Base-by-base conservation (phyloP, 2,888 invertebrate genomes). In the Seira ritae region DNA sequence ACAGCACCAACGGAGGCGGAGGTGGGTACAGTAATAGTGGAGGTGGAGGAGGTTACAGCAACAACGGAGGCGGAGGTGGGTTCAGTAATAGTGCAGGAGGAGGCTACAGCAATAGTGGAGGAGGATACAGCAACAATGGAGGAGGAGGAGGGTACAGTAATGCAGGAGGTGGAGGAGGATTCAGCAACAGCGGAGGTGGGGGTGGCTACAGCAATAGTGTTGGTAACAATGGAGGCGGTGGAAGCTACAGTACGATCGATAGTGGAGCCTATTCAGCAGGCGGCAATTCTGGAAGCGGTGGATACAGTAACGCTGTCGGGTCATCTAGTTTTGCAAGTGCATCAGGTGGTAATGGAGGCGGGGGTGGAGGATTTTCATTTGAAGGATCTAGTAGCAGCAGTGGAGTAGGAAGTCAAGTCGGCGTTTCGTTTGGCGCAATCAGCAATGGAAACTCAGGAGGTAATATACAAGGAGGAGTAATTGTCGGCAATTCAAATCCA, bases 81-180 rank as follows among this genome's bases (percentile, higher is more conserved):
- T 24, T 3, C 6, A 17, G 66, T 17, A 65, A 65, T n/a, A n/a
- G 67, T 10, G n/a, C n/a, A n/a, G n/a, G n/a, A n/a, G n/a, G n/a
- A n/a, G n/a, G n/a, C n/a, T 42, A 10, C 23, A 70, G 37, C 70
- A 70, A 70, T n/a, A 70, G 37, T 17, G 19, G 17, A 12, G 70
- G 17, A n/a, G 70, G 42, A 50, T 4, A 71, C 8, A 17, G 20
- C 62, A 62, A 62, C n/a, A n/a, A 62, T 62, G n/a, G 17, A n/a
- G 31, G 31, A 62, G 62, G 62, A 62, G 62, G 62, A 62, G 62
- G 62, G 8, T 62, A 62, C 17, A 22, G 42, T n/a, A 73, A 73
- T 60, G 1, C 15, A 6, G 67, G 67, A 2, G 60, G 69, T 17
- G 46, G 67, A 12, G 3, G 37, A 22, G 37, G 37, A 17, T 42